Evolutionary conservation across 2,113 vertebrate genomes (phyloP).

Genomic region (Leucoraja erinaceus): DNA sequence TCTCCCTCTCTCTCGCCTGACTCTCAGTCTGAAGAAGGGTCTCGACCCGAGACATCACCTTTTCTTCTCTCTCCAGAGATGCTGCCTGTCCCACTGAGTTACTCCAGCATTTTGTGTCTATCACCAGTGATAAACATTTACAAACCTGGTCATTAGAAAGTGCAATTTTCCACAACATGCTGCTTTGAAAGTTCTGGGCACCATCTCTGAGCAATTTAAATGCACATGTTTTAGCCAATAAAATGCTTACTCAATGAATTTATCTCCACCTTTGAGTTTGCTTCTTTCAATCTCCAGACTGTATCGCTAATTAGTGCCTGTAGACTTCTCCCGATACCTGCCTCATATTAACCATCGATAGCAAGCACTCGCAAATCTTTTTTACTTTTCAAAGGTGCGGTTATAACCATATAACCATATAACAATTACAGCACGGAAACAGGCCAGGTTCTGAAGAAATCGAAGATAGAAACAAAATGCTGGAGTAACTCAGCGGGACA

Average conservation of each 20-base stretch:
- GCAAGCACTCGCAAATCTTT: neutral
- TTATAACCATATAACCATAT: no score
- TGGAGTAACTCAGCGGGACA: no score
- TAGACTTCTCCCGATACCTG: constrained; percentile 8
- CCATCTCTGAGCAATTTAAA: constrained; percentile 29
- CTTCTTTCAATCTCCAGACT: neutral
- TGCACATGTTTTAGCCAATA: neutral
- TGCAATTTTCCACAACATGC: neutral
- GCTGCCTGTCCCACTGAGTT: no score
- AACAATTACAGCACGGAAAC: no score
- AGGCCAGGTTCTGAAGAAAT: neutral
- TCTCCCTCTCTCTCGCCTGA: no score
- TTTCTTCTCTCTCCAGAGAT: no score
- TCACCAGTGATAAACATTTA: neutral
- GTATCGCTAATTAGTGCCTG: constrained; percentile 19
- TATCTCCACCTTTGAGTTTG: neutral
- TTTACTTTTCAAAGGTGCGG: neutral
- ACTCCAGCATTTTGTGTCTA: no score
- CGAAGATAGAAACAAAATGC: no score
- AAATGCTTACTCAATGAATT: constrained; percentile 36
- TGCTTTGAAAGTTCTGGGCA: neutral
- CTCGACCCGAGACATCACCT: no score
- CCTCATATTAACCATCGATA: neutral
- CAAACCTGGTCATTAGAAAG: neutral
- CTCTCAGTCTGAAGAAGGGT: no score